phyloP scores from a whole-genome alignment of 2,113 vertebrate species.

The Ammodytes dubius region DNA sequence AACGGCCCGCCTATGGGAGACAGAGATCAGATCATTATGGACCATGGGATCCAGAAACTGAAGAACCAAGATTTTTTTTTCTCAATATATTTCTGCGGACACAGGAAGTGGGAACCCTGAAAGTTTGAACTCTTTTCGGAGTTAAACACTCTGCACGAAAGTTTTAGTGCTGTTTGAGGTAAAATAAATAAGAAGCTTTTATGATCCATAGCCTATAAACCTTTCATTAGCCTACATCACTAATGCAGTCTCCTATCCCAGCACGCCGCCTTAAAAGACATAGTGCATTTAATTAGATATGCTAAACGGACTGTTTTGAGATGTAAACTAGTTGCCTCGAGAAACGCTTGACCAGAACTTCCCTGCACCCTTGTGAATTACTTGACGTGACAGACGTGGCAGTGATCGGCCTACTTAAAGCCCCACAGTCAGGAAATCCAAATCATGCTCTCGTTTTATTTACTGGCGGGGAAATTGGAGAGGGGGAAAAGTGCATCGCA shows the following conservation, averaged over 20 bases:
- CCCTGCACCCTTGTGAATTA: constrained; percentile 57
- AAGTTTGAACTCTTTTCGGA: constrained; percentile 38
- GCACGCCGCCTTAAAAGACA: constrained; percentile 46
- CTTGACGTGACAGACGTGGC: constrained; percentile 74
- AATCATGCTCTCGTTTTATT: constrained; percentile 66
- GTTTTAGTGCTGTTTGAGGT: constrained; percentile 19
- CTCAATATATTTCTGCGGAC: constrained; percentile 36
- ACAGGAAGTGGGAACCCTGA: constrained; percentile 71
- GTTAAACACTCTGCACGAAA: constrained; percentile 38
- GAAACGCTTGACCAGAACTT: constrained; percentile 56
- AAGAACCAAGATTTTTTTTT: constrained; percentile 71
- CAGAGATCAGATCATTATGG: constrained; percentile 81
- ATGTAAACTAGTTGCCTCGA: constrained; percentile 62
- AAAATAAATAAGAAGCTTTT: constrained; percentile 11
- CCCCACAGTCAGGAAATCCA: constrained; percentile 64
- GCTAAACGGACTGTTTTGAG: constrained; percentile 33
- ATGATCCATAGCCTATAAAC: constrained; percentile 31
- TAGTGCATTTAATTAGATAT: constrained; percentile 38
- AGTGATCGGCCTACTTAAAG: constrained; percentile 63
- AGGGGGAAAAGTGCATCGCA: constrained; percentile 59
- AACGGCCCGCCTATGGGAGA: constrained; percentile 81
- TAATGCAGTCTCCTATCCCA: constrained; percentile 9
- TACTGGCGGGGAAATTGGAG: constrained; percentile 62
- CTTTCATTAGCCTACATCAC: constrained; percentile 24
- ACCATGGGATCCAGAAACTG: constrained; percentile 78